Evolutionary conservation across 1,140 invertebrate genomes (phyloP).

Genomic region (Listronotus bonariensis): DNA sequence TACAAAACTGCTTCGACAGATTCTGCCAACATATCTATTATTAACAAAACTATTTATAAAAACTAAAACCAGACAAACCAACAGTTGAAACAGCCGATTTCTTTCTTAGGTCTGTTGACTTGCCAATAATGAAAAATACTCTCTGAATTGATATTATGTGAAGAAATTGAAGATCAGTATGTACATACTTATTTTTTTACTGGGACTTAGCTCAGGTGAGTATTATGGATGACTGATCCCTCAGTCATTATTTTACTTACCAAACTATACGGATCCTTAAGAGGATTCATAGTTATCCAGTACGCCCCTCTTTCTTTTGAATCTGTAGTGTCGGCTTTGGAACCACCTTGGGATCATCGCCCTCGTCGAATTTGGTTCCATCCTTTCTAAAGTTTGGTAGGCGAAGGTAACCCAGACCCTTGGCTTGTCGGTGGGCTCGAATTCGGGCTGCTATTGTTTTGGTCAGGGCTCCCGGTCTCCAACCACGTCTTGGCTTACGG

Average conservation of each 20-base stretch:
- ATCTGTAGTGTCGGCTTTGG: conserved; percentile 61
- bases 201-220: too few relatives aligned
- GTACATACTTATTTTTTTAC: too few relatives aligned
- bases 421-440: conserved; percentile 55
- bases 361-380: conserved; percentile 26
- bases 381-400: conserved; percentile 29
- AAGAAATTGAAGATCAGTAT: too few relatives aligned
- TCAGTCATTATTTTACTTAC: conserved; percentile 32
- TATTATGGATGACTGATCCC: too few relatives aligned
- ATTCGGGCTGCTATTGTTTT: conserved; percentile 60
- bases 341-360: conserved; percentile 52
- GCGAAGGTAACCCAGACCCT: conserved; percentile 47
- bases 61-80: too few relatives aligned
- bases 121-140: too few relatives aligned
- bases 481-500: conserved; percentile 58
- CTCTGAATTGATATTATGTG: too few relatives aligned
- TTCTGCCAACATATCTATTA: too few relatives aligned
- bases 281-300: conserved; percentile 62
- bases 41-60: too few relatives aligned
- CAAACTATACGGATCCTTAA: conserved; percentile 60
- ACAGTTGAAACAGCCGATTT: too few relatives aligned
- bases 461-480: conserved; percentile 61
- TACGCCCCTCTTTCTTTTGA: conserved; percentile 62
- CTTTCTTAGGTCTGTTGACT: too few relatives aligned
- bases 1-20: too few relatives aligned